Evolutionary conservation across 92 coral and sea anemone species (phyloP), one percentile per base, ranked within the genome.

Genomic region (Scolanthus callimorphus): DNA sequence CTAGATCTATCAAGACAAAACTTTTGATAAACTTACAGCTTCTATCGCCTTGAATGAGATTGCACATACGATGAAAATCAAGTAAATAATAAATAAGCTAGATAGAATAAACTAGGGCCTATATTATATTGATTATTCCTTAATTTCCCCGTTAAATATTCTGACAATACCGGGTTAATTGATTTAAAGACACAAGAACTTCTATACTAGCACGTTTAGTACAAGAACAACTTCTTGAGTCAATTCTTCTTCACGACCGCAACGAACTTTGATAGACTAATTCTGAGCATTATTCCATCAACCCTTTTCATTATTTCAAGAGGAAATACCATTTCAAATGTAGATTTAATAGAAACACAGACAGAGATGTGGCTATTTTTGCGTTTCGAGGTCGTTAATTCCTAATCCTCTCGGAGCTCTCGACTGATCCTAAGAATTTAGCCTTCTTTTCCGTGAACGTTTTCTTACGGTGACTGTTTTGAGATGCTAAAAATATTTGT

Each of bases 1-100:
- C 41, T 34, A 34, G 15, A 6, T 15, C 6, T 34, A 6, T 6
- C 41, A 34, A 34, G 22, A 46, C 4, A 46, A 46, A 11, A 21
- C 23, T n/a, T n/a, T n/a, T n/a, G 52, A 46, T 46, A 46, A 46
- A 46, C 11, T 46, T 46, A 6, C 8, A 46, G 52, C 23, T 46
- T 46, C 22, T 46, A 20, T 46, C 23, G 52, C 8, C 17, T 46
- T 46, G 11, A 9, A 21, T 6, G 22, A 11, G 52, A 46, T 46
- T 46, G 52, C 4, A 20, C 22, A 46, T 46, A 20, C 23, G 52
- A 46, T 46, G 52, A 19, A 10, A 11, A 46, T 46, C 52, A 10
- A 21, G 8, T 46, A 10, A 46, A 46, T 46, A 46, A 46, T 46
- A 46, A 19, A 46, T 46, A 21, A 9, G 8, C 4, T 11, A 19